Evolutionary conservation across 2,113 vertebrate species (phyloP).

Genomic region (Scomber colias): DNA sequence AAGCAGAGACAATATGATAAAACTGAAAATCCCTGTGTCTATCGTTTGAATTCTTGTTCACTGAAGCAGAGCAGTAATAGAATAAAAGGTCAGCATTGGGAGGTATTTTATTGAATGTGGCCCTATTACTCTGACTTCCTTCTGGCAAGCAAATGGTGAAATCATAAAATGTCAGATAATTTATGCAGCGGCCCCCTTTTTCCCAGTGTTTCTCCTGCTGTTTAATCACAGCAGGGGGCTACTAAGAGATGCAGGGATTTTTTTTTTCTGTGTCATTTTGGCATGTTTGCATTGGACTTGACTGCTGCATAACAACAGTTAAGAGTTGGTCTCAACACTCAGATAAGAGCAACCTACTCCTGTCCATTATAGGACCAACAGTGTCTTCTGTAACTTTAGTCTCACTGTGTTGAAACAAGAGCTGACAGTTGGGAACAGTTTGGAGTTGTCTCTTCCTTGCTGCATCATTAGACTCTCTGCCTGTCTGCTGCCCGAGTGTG

Average conservation of each 20-base stretch:
- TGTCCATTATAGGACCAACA: neutral
- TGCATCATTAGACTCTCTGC: slow-evolving; percentile 16
- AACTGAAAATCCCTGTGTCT: neutral
- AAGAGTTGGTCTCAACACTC: neutral
- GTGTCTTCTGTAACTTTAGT: slow-evolving; percentile 8
- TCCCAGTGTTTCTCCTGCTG: slow-evolving; percentile 57
- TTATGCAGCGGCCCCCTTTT: slow-evolving; percentile 61
- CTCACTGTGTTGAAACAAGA: slow-evolving; percentile 3
- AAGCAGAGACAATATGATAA: neutral
- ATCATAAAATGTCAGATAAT: slow-evolving; percentile 66
- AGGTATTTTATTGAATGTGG: slow-evolving; percentile 26
- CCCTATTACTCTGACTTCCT: slow-evolving; percentile 19
- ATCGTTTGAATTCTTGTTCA: neutral
- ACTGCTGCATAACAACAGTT: neutral
- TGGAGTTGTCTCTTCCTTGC: slow-evolving; percentile 8
- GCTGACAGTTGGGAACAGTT: slow-evolving; percentile 11
- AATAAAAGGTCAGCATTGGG: slow-evolving; percentile 25
- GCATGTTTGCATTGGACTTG: slow-evolving; percentile 15
- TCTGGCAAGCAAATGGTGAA: slow-evolving; percentile 18
- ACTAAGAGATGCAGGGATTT: slow-evolving; percentile 34
- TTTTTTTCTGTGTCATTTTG: slow-evolving; percentile 23
- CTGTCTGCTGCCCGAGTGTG: neutral
- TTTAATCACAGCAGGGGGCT: slow-evolving; percentile 42
- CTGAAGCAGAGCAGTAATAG: neutral
- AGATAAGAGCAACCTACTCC: neutral